A percentile compares a stretch with the other conserved stretches of the same genome.
These are phyloP conservation scores for Halcyon chelicuti DNA, from an alignment of 2,797 vertebrate genomes.

Conservation along the genomic window DNA sequence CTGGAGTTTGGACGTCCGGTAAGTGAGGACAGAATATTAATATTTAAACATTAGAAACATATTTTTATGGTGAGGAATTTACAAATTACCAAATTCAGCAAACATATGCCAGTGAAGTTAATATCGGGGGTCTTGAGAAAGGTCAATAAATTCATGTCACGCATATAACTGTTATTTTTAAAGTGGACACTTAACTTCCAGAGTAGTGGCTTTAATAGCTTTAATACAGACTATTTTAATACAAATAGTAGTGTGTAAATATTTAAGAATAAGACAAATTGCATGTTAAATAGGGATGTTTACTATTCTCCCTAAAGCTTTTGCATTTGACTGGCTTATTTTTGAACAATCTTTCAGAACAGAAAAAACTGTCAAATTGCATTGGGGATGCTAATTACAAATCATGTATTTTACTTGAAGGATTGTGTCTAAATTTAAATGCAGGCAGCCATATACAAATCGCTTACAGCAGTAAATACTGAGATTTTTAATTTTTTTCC, in stretches of 20 bases:
- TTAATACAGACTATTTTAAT: neutral
- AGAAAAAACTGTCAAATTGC: neutral
- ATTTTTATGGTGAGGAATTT: slow-evolving; percentile 43
- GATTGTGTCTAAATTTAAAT: neutral
- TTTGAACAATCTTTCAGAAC: neutral
- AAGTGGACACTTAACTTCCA: neutral
- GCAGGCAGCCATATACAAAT: neutral
- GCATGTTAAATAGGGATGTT: neutral
- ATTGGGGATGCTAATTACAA: neutral
- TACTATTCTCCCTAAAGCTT: neutral
- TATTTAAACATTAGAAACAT: slow-evolving; percentile 58
- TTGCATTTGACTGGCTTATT: neutral
- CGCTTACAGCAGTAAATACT: neutral
- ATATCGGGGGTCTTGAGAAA: neutral
- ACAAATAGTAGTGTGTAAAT: neutral
- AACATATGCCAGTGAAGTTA: neutral
- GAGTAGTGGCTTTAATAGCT: neutral
- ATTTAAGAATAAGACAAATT: neutral
- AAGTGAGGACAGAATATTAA: slow-evolving; percentile 87
- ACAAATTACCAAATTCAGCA: neutral
- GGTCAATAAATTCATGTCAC: neutral
- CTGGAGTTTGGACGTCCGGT: slow-evolving; percentile 99
- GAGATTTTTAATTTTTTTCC: neutral
- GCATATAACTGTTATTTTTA: neutral
- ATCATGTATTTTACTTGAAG: neutral